phyloP scores from a whole-genome alignment of 2,113 vertebrate species.

The Tetrax tetrax region DNA sequence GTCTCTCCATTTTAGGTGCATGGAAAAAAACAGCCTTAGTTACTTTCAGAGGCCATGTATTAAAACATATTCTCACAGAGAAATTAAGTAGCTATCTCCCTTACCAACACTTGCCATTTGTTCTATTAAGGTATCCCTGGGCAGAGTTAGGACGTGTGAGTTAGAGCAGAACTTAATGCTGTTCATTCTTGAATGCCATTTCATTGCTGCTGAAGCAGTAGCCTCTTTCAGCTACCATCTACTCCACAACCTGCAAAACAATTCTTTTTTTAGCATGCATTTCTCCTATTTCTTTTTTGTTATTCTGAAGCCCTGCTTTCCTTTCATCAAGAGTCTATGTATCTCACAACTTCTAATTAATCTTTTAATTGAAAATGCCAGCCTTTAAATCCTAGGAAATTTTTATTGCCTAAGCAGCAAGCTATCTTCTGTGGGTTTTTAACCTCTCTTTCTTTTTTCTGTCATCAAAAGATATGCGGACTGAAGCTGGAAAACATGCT shows the following conservation, averaged over 20 bases:
- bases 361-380: not conserved
- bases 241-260: not conserved
- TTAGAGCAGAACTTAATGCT: not conserved
- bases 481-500: not conserved
- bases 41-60: not conserved
- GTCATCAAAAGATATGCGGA: not conserved
- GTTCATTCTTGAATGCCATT: not conserved
- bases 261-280: not conserved
- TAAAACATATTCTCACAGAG: not conserved
- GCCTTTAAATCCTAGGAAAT: not conserved
- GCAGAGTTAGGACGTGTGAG: not conserved
- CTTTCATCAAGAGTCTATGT: not conserved
- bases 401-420: not conserved
- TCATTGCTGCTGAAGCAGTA: not conserved
- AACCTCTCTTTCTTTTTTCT: not conserved
- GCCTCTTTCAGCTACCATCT: not conserved
- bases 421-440: not conserved
- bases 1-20: not conserved
- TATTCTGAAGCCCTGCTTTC: not conserved
- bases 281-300: not conserved
- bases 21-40: fast-evolving
- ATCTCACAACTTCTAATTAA: not conserved
- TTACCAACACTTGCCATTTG: not conserved
- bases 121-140: not conserved
- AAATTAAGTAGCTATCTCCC: not conserved